Conservation (phyloP, 2,888 invertebrate genomes). For the Labia minor region DNA sequence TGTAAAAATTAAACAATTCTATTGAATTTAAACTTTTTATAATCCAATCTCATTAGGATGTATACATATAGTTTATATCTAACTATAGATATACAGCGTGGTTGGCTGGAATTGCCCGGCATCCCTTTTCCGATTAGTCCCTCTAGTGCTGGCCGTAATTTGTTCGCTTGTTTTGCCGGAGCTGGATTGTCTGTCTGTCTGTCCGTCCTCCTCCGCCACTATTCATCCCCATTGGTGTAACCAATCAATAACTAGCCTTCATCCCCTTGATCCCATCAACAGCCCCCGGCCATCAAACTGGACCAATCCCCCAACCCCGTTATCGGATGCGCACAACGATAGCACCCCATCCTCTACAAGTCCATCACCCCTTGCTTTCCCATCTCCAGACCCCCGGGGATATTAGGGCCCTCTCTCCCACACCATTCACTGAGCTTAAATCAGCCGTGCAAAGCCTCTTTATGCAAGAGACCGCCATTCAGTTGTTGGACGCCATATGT, state of each 20-base stretch:
- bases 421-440: background rate
- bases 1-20: too few species aligned
- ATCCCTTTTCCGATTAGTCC: slow-evolving; percentile 1
- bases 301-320: background rate
- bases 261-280: slow-evolving; percentile 13
- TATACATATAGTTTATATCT: too few species aligned
- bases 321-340: slow-evolving; percentile 13
- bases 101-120: background rate
- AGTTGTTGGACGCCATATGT: background rate
- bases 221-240: slow-evolving; percentile 8
- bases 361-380: too few species aligned
- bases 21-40: too few species aligned
- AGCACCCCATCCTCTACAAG: too few species aligned
- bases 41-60: too few species aligned
- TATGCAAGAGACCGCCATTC: background rate
- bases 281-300: background rate
- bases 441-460: slow-evolving; percentile 9
- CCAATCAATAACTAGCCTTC: slow-evolving; percentile 13
- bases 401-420: background rate
- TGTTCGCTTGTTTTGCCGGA: slow-evolving; percentile 7
- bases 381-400: background rate
- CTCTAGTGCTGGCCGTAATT: background rate
- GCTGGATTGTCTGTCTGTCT: background rate
- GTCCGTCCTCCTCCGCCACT: background rate
- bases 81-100: too few species aligned